Evolutionary conservation across 2,888 invertebrate genomes (phyloP).

Genomic region (Cataglyphis rosenhaueri): DNA sequence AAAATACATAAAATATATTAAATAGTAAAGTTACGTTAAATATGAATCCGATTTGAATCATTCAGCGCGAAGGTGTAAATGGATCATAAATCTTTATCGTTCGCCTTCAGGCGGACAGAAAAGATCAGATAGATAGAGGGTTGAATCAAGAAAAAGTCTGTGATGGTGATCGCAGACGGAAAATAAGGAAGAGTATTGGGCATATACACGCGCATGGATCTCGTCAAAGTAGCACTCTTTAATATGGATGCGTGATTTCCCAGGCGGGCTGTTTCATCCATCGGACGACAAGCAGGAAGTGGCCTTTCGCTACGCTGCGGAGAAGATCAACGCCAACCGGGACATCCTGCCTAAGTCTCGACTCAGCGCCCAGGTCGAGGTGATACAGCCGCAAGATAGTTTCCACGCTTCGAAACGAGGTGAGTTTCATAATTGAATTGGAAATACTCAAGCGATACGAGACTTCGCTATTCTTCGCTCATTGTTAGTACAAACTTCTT

Average conservation of each 20-base stretch:
- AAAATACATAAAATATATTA: conserved; percentile 1
- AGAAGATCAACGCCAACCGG: conserved; percentile 94
- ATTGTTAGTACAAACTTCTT: not conserved
- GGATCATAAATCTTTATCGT: conserved; percentile 36
- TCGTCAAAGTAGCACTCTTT: conserved; percentile 70
- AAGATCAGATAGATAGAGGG: not conserved
- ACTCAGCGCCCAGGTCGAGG: conserved; percentile 95
- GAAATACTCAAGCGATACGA: conserved; percentile 18
- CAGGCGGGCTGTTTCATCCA: conserved; percentile 96
- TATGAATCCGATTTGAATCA: not conserved
- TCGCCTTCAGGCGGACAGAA: not conserved
- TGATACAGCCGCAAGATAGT: conserved; percentile 96
- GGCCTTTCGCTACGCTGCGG: conserved; percentile 97
- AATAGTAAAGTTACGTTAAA: not conserved
- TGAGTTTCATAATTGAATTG: conserved; percentile 84
- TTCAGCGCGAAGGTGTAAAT: not conserved
- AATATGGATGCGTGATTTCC: conserved; percentile 79
- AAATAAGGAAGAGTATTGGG: conserved; percentile 52
- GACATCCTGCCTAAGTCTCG: conserved; percentile 94
- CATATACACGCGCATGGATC: conserved; percentile 24
- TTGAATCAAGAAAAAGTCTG: not conserved
- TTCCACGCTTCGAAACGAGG: conserved; percentile 98
- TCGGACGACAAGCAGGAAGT: conserved; percentile 95
- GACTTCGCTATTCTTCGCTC: not conserved
- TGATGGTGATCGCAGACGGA: conserved; percentile 11